Conservation (phyloP, 2,113 vertebrate genomes). For the Brachionichthys hirsutus region DNA sequence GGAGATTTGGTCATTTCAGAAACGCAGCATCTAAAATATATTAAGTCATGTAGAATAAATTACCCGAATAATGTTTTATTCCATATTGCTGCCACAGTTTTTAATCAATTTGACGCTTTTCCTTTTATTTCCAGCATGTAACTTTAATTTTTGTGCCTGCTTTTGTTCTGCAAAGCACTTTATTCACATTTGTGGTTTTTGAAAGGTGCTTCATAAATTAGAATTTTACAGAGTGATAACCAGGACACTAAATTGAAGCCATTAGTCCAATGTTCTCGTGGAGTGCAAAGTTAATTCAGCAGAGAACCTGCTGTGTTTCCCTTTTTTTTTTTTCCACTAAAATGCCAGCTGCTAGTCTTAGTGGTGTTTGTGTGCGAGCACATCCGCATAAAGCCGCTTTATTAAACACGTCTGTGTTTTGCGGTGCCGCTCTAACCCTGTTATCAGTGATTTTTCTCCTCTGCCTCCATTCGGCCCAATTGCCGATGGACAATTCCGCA, state of each 20-base stretch:
- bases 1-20: too few relatives aligned
- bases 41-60: constrained; percentile 39
- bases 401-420: constrained; percentile 56
- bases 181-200: constrained; percentile 24
- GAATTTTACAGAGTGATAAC: constrained; percentile 31
- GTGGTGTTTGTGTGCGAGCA: constrained; percentile 31
- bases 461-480: constrained; percentile 52
- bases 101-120: constrained; percentile 27
- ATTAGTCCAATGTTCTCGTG: constrained; percentile 43
- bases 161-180: constrained; percentile 37
- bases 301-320: constrained; percentile 35
- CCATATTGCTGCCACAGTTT: constrained; percentile 5
- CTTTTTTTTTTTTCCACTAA: constrained; percentile 50
- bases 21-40: constrained; percentile 26
- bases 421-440: constrained; percentile 33
- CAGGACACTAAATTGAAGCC: constrained; percentile 46
- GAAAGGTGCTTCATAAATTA: constrained; percentile 41
- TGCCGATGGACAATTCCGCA: constrained; percentile 64
- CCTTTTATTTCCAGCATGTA: neutral
- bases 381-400: constrained; percentile 54
- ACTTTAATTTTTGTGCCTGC: constrained; percentile 19
- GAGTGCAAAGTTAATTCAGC: constrained; percentile 56
- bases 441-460: constrained; percentile 44
- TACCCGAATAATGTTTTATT: constrained; percentile 24
- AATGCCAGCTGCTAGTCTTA: constrained; percentile 58